These are phyloP conservation scores for Erpornis zantholeuca DNA, from an alignment of 2,113 vertebrate species.

Conservation along the genomic window DNA sequence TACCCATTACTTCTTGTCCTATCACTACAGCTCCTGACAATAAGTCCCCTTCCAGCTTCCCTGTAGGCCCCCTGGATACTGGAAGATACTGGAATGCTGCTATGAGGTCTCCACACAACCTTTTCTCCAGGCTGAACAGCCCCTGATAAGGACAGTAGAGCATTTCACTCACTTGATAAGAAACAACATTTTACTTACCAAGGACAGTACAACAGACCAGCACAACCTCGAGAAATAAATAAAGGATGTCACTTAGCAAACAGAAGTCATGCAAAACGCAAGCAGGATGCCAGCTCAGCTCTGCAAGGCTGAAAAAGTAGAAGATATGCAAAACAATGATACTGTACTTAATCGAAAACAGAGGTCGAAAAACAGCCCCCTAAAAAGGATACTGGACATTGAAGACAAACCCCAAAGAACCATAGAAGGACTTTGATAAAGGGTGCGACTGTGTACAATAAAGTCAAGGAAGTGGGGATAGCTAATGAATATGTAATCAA, in stretches of 20 bases:
- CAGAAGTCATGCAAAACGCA: neutral
- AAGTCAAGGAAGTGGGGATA: neutral
- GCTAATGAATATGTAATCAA: neutral
- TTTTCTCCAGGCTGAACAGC: neutral
- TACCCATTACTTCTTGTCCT: neutral
- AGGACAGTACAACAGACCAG: neutral
- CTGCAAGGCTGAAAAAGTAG: neutral
- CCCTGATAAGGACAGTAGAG: neutral
- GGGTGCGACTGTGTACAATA: fast-evolving
- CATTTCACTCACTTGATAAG: neutral
- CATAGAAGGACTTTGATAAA: neutral
- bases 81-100: neutral
- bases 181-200: neutral
- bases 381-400: neutral
- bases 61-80: neutral
- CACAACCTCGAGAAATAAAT: neutral
- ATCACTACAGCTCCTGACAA: neutral
- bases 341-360: neutral
- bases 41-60: neutral
- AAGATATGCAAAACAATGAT: neutral
- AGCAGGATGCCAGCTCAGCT: neutral
- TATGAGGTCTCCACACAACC: neutral
- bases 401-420: neutral
- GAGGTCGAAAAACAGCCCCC: neutral
- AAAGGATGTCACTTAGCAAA: neutral